Evolutionary conservation across 2,888 invertebrate species (phyloP), one percentile per base, ranked within the genome.

Genomic region (Leucophenga montana): DNA sequence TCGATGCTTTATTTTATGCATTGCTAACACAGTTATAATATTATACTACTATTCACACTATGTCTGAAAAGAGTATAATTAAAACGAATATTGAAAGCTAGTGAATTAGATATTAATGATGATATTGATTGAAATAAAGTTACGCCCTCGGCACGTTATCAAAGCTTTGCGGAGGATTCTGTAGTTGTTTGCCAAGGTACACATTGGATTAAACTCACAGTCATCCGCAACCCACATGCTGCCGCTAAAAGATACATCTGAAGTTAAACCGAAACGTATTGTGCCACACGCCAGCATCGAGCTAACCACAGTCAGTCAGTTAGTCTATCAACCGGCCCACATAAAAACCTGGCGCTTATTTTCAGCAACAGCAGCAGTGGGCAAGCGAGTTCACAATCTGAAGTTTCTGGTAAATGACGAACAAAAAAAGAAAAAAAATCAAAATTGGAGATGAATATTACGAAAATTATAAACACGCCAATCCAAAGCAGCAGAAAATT

Each of bases 311-410:
- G 62, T 31, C 57, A 46, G 39, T 8, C 3, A 39, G 39, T 39
- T 39, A 8, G 39, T 11, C 9, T 39, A 11, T 39, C 39, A 39
- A 11, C 5, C 39, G 39, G 39, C 71, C 73, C 74, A 75, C 66
- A 65, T 72, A 70, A 74, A 72, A 75, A 77, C 39, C 74, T 75
- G 77, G 75, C 75, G 77, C 75, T 75, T 73, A 75, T 59, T 54
- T 48, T 67, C 46, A 59, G 31, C 59, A 27, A 46, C 44, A 59
- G 67, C 31, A 59, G 67, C 46, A 57, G 16, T 39, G 39, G 39
- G 39, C 11, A n/a, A 50, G 50, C 50, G 16, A 50, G 50, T 16
- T n/a, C 18, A 50, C 14, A 13, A 48, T 33, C 6, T 48, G 4
- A 48, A 48, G 50, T 50, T 50, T 6, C 13, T n/a, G 16, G 50